Evolutionary conservation across 2,113 vertebrate species (phyloP).

Genomic region (Erythrocercus mccallii): DNA sequence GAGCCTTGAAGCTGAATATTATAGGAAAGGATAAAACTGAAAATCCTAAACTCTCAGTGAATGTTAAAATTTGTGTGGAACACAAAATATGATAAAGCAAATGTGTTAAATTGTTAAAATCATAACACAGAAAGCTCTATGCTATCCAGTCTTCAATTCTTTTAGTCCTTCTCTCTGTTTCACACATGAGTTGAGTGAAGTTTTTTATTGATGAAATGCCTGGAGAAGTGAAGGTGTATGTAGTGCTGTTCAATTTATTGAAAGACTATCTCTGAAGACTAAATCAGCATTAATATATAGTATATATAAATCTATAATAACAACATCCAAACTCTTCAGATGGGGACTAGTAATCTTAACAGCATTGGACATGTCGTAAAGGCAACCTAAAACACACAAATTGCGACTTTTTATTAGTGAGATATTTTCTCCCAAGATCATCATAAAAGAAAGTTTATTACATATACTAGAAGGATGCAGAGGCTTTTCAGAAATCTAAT

Average conservation of each 20-base stretch:
- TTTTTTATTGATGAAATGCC: neutral
- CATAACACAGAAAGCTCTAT: neutral
- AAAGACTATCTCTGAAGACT: neutral
- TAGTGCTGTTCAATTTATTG: neutral
- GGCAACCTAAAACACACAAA: conserved; percentile 23
- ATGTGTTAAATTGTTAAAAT: neutral
- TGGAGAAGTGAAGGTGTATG: neutral
- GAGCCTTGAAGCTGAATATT: neutral
- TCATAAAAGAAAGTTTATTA: conserved; percentile 28
- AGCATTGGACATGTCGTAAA: neutral
- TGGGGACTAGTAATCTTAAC: neutral
- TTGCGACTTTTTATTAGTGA: conserved; percentile 16
- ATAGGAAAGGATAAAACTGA: neutral
- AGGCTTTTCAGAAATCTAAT: neutral
- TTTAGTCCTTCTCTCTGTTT: neutral
- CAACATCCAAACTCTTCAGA: neutral
- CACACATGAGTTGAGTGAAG: neutral
- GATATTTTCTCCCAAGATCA: conserved; percentile 3
- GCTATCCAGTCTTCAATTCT: neutral
- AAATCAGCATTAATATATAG: neutral
- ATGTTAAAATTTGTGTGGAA: neutral
- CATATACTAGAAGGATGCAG: neutral
- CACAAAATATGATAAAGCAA: neutral
- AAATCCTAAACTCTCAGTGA: neutral
- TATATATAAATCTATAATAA: conserved; percentile 35